A percentile compares a stretch with the other conserved stretches of the same genome.
Evolutionary conservation across 2,888 invertebrate genomes (phyloP).

Genomic region (Sinodicranocentrus sp.): DNA sequence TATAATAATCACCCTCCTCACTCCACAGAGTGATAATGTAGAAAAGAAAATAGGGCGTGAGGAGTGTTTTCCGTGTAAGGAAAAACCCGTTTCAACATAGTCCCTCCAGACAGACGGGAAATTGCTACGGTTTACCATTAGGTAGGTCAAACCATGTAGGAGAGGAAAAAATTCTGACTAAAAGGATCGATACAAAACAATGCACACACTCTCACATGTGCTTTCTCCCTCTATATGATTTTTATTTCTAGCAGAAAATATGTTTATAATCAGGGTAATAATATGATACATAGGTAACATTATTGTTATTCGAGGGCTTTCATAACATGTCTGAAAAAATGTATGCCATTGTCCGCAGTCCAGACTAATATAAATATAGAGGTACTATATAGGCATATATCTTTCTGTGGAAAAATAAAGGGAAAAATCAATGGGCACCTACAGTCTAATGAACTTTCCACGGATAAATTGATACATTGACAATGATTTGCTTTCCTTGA

Average conservation of each 20-base stretch:
- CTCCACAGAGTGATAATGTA: neutral
- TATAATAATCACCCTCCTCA: neutral
- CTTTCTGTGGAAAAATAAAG: no score
- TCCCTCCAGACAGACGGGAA: slow-evolving; percentile 11
- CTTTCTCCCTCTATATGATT: no score
- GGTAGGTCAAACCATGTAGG: slow-evolving; percentile 6
- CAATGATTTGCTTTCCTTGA: slow-evolving; percentile 48
- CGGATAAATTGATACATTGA: slow-evolving; percentile 1
- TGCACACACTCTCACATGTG: no score
- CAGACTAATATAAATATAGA: no score
- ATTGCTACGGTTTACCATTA: neutral
- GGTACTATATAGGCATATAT: no score
- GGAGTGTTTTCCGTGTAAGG: neutral
- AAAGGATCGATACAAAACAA: no score
- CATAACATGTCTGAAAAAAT: no score
- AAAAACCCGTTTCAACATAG: neutral
- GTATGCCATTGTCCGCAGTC: no score
- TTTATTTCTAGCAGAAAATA: no score
- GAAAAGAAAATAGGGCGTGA: slow-evolving; percentile 3
- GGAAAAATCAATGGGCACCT: slow-evolving; percentile 7
- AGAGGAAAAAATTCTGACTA: neutral
- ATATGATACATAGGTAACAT: no score
- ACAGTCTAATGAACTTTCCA: slow-evolving; percentile 25
- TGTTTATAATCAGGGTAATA: no score
- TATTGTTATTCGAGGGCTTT: no score